Conservation (phyloP, 2,888 invertebrate species). For the Leptura quadrifasciata region DNA sequence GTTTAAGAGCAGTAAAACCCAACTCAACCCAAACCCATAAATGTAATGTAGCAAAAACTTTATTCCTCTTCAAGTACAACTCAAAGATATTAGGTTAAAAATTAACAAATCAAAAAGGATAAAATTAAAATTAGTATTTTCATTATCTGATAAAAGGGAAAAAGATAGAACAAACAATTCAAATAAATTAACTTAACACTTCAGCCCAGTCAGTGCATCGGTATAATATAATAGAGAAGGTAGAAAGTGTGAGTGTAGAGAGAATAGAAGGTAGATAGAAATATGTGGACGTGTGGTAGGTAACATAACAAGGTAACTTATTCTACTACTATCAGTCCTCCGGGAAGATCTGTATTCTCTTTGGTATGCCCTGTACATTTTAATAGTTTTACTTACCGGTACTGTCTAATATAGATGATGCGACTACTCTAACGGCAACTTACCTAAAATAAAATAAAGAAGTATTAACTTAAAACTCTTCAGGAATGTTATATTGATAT, state of each 20-base stretch:
- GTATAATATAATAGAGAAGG: too few relatives aligned
- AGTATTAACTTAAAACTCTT: too few relatives aligned
- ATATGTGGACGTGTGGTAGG: not conserved
- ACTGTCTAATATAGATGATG: not conserved
- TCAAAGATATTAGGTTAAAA: not conserved
- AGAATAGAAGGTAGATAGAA: not conserved
- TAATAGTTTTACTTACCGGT: not conserved
- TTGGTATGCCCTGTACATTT: not conserved
- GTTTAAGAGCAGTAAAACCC: constrained; percentile 6
- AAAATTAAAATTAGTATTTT: constrained; percentile 14
- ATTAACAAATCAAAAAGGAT: not conserved
- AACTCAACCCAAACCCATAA: not conserved
- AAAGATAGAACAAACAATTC: not conserved
- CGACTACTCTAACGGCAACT: not conserved
- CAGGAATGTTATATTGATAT: too few relatives aligned
- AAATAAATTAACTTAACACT: constrained; percentile 10
- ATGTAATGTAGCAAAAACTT: not conserved
- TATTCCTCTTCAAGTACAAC: constrained; percentile 10
- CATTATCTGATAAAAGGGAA: not conserved
- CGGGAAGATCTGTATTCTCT: too few relatives aligned
- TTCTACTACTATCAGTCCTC: too few relatives aligned
- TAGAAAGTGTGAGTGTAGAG: too few relatives aligned
- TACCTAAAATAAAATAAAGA: not conserved
- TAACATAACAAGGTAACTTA: not conserved
- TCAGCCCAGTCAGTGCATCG: not conserved